phyloP scores from a whole-genome alignment of 1,140 invertebrate species.

The Caenorhabditis elegans region WBcel235 BX284604.4:847501-848000 shows the following conservation, averaged over 20 bases:
- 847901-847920: constrained; percentile 5
- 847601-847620: too few relatives aligned
- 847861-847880: constrained; percentile 6
- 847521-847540: too few relatives aligned
- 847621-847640: constrained; percentile 39
- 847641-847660: neutral
- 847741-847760: constrained; percentile 50
- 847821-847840: too few relatives aligned
- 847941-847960: neutral
- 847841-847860: neutral
- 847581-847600: too few relatives aligned
- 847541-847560: too few relatives aligned
- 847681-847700: constrained; percentile 34
- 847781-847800: constrained; percentile 45
- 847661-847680: constrained; percentile 37
- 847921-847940: neutral
- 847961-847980: neutral
- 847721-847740: constrained; percentile 47
- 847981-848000: neutral
- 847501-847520: too few relatives aligned
- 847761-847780: constrained; percentile 46
- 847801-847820: neutral
- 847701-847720: constrained; percentile 43
- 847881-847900: constrained; percentile 2
- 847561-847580: too few relatives aligned